Conservation (phyloP, 2,797 vertebrate species). For the Mus spretus region DNA sequence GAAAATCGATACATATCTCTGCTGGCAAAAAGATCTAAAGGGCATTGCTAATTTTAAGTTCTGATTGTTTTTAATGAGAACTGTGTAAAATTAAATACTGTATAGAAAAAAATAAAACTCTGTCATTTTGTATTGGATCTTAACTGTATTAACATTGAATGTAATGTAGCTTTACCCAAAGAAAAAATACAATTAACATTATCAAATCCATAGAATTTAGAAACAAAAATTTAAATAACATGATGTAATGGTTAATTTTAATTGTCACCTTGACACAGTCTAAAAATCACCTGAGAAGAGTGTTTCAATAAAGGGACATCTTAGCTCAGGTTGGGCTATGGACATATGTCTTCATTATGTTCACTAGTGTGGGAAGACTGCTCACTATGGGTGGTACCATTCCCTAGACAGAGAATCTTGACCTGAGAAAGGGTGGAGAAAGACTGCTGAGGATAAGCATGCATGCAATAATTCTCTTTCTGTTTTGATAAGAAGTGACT, state of each 20-base stretch:
- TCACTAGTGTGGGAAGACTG: neutral
- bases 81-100: slow-evolving; percentile 25
- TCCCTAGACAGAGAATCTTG: neutral
- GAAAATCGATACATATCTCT: neutral
- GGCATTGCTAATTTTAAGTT: slow-evolving; percentile 34
- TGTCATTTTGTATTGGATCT: slow-evolving; percentile 44
- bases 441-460: neutral
- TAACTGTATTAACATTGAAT: slow-evolving; percentile 24
- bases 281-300: neutral
- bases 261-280: neutral
- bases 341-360: neutral
- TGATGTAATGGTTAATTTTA: neutral
- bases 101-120: slow-evolving; percentile 43
- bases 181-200: slow-evolving; percentile 46
- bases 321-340: neutral
- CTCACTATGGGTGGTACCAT: neutral
- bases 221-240: slow-evolving; percentile 63
- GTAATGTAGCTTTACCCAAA: slow-evolving; percentile 36
- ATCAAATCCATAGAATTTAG: slow-evolving; percentile 35
- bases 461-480: neutral
- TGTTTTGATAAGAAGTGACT: neutral
- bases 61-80: slow-evolving; percentile 44
- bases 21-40: neutral
- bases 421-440: neutral
- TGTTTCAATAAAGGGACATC: neutral